Evolutionary conservation across 2,113 vertebrate species (phyloP), one percentile per base, ranked within the genome.

Genomic region (Jaculus jaculus): DNA sequence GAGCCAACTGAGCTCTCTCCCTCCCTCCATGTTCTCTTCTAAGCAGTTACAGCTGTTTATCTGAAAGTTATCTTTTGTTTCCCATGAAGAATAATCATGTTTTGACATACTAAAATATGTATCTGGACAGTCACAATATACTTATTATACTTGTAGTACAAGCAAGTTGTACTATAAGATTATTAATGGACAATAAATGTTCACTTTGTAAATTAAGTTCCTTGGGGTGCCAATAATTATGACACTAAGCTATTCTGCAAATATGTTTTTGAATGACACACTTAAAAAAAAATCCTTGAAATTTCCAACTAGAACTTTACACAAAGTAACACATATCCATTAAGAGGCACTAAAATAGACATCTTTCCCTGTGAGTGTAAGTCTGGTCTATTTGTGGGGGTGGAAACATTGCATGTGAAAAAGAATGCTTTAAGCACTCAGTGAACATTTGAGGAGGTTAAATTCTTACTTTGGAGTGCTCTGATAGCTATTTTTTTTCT

Each of bases 381-480:
- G 23, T 84, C 61, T 73, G 17, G 42, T 12, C 18, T 73, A 74
- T 69, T 93, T 87, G 69, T 78, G 37, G 16, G 60, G 6, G 71
- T 82, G 34, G 78, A 54, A 82, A 82, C 20, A 39, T 78, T 81
- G 8, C 7, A 26, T 42, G n/a, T 51, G 37, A 39, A 47, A 77
- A 81, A 88, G 42, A 88, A 84, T 87, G 51, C 21, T 80, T 74
- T 80, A 34, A 80, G 83, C 91, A 92, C 61, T 93, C 42, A 72
- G 75, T 7, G 18, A 74, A 63, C 89, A 91, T 89, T 65, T 93
- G 87, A 87, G 47, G 66, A 94, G 23, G 28, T 74, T 83, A 69
- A 75, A 63, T 47, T 86, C 68, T 93, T 87, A 39, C 30, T 80
- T 66, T 87, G 37, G 75, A 65, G 28, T 74, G 84, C 4, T 51